phyloP scores from a whole-genome alignment of 2,113 vertebrate species.

The Gavia stellata region DNA sequence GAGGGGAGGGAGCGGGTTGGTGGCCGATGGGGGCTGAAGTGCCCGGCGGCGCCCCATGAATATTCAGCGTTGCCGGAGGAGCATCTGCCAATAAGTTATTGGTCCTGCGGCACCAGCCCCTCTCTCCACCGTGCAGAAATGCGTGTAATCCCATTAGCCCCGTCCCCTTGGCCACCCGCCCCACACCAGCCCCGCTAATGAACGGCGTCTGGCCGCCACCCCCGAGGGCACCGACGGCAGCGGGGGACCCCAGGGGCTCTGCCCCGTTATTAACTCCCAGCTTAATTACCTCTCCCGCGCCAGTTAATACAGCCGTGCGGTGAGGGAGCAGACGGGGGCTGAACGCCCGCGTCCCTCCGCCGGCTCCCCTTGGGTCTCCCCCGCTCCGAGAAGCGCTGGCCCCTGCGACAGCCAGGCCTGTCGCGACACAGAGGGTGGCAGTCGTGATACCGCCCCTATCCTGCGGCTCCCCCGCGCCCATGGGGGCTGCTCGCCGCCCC shows the following conservation, averaged over 20 bases:
- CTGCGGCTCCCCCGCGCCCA: background rate
- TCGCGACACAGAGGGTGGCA: background rate
- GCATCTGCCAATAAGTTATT: constrained; percentile 60
- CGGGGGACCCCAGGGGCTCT: background rate
- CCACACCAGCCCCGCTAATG: constrained; percentile 36
- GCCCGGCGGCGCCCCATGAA: constrained; percentile 3
- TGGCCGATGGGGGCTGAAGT: background rate
- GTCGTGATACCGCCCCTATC: background rate
- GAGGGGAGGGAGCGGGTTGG: background rate
- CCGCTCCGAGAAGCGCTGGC: background rate
- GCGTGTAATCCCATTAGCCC: constrained; percentile 62
- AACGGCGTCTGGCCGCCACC: constrained; percentile 39
- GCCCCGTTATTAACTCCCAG: constrained; percentile 58
- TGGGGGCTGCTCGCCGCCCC: background rate
- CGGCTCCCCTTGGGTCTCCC: background rate
- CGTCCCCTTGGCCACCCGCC: constrained; percentile 21
- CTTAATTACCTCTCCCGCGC: constrained; percentile 31
- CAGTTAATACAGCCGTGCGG: background rate
- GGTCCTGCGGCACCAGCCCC: constrained; percentile 11
- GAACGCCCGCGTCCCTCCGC: background rate
- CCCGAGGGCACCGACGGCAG: background rate
- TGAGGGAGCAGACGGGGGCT: background rate
- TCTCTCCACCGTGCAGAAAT: constrained; percentile 28
- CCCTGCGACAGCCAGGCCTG: background rate
- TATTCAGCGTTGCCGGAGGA: constrained; percentile 38